Evolutionary conservation across 2,888 invertebrate species (phyloP).

Genomic region (Lasioglossum morio): DNA sequence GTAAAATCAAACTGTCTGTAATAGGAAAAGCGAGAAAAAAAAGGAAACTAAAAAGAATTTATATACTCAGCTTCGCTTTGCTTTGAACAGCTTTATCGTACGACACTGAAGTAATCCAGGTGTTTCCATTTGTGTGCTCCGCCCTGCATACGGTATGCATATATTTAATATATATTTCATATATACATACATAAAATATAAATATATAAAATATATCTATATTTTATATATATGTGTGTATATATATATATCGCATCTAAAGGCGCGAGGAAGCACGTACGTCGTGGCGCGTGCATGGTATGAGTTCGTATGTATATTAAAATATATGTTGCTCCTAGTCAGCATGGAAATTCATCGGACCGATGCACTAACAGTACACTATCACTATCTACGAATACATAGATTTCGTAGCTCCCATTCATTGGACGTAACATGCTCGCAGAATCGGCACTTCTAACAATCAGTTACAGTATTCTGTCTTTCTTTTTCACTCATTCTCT

Average conservation of each 20-base stretch:
- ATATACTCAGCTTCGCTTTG: background rate
- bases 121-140: background rate
- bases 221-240: background rate
- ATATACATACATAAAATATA: conserved; percentile 34
- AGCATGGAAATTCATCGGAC: conserved; percentile 35
- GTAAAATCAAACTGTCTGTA: background rate
- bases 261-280: conserved; percentile 44
- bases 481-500: background rate
- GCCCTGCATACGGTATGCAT: background rate
- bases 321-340: conserved; percentile 31
- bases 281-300: conserved; percentile 1
- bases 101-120: no score
- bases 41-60: background rate
- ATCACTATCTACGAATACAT: conserved; percentile 39
- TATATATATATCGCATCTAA: conserved; percentile 51
- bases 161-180: background rate
- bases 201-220: conserved; percentile 21
- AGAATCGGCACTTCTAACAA: conserved; percentile 37
- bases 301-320: conserved; percentile 24
- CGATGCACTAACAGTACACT: conserved; percentile 31
- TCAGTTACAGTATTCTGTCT: background rate
- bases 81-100: background rate
- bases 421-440: background rate
- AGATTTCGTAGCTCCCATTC: background rate
- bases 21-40: background rate